phyloP scores from a whole-genome alignment of 2,113 vertebrate species.

The Alouatta palliata region DNA sequence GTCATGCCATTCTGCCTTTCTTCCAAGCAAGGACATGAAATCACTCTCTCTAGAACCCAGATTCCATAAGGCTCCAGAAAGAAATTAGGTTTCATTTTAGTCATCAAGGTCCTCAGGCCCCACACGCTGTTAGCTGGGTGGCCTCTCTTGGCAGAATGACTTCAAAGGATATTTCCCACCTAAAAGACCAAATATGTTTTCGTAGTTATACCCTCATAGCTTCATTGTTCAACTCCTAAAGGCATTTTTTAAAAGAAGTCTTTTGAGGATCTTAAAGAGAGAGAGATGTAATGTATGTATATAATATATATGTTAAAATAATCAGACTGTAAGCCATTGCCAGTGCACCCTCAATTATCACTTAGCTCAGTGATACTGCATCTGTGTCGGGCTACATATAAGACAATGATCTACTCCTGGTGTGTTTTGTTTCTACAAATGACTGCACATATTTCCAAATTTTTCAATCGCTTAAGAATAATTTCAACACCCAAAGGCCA shows the following conservation, averaged over 20 bases:
- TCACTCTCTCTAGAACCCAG: not conserved
- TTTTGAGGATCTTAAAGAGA: not conserved
- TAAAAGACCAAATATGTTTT: not conserved
- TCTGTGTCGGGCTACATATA: not conserved
- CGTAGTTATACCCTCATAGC: not conserved
- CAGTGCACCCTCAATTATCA: not conserved
- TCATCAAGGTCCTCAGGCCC: too few relatives aligned
- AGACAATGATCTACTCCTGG: not conserved
- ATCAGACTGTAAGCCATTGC: not conserved
- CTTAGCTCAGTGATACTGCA: not conserved
- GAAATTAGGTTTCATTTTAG: not conserved
- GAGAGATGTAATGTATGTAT: not conserved
- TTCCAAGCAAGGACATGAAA: not conserved
- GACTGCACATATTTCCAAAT: not conserved
- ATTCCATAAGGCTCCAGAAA: not conserved
- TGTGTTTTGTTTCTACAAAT: not conserved
- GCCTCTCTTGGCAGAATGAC: not conserved
- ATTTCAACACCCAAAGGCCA: not conserved
- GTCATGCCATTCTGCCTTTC: not conserved
- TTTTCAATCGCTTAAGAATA: not conserved
- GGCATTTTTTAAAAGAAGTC: not conserved
- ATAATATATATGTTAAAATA: not conserved
- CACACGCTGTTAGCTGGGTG: not conserved
- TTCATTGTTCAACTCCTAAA: not conserved
- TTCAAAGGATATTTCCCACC: not conserved